phyloP scores from a whole-genome alignment of 2,113 vertebrate species.

The Cyphomyrus discorhynchus region DNA sequence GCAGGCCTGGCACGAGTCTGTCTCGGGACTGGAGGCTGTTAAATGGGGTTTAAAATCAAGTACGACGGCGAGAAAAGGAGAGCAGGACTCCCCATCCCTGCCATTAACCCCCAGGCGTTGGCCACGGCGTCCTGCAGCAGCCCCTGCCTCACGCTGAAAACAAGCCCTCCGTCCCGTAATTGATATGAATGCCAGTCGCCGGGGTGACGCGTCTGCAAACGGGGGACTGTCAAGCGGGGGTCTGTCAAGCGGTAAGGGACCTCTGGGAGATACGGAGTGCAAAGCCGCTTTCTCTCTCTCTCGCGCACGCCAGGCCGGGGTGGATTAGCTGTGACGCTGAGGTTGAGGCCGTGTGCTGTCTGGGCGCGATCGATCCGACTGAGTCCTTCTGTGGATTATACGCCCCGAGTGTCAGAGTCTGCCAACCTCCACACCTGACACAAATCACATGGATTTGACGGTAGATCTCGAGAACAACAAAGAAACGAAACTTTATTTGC shows the following conservation, averaged over 20 bases:
- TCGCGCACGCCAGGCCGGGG: not conserved
- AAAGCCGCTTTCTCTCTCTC: not conserved
- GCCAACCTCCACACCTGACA: not conserved
- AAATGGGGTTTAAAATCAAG: not conserved
- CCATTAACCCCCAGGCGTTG: not conserved
- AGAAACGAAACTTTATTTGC: not conserved
- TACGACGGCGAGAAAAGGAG: not conserved
- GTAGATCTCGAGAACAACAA: not conserved
- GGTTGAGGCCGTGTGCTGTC: not conserved
- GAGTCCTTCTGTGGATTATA: not conserved
- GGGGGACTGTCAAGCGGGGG: slow-evolving; percentile 19
- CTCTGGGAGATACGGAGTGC: not conserved
- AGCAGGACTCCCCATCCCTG: not conserved
- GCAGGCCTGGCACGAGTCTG: not conserved
- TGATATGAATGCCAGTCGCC: slow-evolving; percentile 42
- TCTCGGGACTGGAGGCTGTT: not conserved
- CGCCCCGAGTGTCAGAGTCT: not conserved
- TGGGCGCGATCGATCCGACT: not conserved
- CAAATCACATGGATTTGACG: not conserved
- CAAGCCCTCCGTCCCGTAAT: slow-evolving; percentile 45
- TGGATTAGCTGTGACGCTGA: not conserved
- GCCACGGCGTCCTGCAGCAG: not conserved
- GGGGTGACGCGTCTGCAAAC: slow-evolving; percentile 36
- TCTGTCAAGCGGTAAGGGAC: not conserved
- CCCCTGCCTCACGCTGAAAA: slow-evolving; percentile 40